These are phyloP conservation scores for Grus americana DNA, from an alignment of 2,113 vertebrate species.

Conservation along the genomic window DNA sequence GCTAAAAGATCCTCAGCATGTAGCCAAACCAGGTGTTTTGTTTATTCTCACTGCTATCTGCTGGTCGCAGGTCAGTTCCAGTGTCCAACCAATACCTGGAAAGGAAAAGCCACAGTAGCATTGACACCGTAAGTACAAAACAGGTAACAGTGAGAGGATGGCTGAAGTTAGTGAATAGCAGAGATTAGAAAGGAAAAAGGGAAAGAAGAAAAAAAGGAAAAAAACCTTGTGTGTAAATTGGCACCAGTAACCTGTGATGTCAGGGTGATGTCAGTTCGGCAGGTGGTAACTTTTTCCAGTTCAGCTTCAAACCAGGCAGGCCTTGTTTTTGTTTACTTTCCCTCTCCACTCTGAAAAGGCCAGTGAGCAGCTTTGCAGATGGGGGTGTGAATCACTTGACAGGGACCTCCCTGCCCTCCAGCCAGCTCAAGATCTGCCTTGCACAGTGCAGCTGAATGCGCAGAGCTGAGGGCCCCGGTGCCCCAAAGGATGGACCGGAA, in stretches of 20 bases:
- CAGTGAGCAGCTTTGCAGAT: neutral
- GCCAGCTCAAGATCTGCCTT: neutral
- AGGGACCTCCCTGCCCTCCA: neutral
- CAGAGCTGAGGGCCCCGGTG: neutral
- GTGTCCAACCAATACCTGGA: neutral
- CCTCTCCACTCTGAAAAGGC: neutral
- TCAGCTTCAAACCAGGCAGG: neutral
- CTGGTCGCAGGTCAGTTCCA: neutral
- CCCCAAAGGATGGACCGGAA: neutral
- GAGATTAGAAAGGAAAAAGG: neutral
- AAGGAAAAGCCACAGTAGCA: neutral
- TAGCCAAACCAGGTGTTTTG: neutral
- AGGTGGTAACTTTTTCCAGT: conserved; percentile 49
- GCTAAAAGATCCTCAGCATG: neutral
- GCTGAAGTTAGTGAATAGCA: neutral
- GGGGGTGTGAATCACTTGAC: neutral
- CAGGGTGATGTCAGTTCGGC: conserved; percentile 31
- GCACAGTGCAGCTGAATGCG: neutral
- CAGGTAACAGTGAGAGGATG: neutral
- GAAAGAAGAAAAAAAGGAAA: neutral
- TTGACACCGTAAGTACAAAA: neutral
- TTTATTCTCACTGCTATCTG: neutral
- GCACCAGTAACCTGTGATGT: conserved; percentile 36
- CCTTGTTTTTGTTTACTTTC: conserved; percentile 52
- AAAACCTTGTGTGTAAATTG: neutral